Base-by-base conservation (phyloP, 2,797 vertebrate genomes). In the Coluber constrictor region DNA sequence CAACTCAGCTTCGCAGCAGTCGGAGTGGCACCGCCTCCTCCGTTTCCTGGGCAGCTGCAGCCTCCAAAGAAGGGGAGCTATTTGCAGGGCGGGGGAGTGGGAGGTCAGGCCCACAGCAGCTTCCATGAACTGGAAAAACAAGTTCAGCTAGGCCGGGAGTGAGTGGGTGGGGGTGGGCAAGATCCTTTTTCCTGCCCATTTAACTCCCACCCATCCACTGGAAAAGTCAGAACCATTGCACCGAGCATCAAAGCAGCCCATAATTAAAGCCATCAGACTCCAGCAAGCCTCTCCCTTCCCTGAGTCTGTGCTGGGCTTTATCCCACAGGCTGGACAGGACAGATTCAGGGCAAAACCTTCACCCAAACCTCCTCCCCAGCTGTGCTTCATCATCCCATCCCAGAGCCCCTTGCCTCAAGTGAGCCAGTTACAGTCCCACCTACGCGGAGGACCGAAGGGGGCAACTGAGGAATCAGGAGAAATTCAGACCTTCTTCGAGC, bases 381-480 rank as follows among this genome's bases (percentile, higher is more conserved):
- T 16, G 32, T 25, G 66, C 90, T 56, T 27, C 54, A 2, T n/a
- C 11, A 1, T 8, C 10, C 10, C 66, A 37, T 16, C 3, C 9
- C 37, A 59, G 4, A 32, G 16, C 13, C 86, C 27, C 86, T 47
- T 47, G 51, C 51, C 54, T 87, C 12, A 4, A 9, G 10, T n/a
- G 32, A 37, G n/a, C 32, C 70, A 37, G 32, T 9, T 37, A 4
- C 3, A 54, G 54, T 18, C 29, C 86, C 6, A n/a, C 13, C 86
- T 55, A 54, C 1, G 7, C 0, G 13, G 51, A n/a, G 13, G 27
- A n/a, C 0, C 3, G 0, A 25, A 43, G 47, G 8, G 27, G 11
- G 13, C 54, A 29, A 4, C 54, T 20, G 12, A 10, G 55, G 27
- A 13, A 57, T 29, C 4, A 4, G 32, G 86, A 56, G 54, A 60